These are phyloP conservation scores for Kobus ellipsiprymnus DNA, from an alignment of 2,113 vertebrate genomes.

Conservation along the genomic window DNA sequence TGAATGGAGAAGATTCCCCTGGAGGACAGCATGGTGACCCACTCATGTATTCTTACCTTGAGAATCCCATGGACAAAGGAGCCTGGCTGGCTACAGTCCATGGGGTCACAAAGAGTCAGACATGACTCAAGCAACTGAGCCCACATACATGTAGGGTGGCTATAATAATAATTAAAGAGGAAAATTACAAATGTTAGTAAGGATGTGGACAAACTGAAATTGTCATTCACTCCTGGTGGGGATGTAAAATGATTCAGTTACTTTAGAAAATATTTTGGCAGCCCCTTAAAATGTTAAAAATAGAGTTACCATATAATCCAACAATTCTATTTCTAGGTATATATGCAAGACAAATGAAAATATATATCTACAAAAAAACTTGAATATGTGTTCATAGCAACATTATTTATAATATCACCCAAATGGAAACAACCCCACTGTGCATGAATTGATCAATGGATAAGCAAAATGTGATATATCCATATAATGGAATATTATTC, in stretches of 20 bases:
- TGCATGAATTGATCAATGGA: background rate
- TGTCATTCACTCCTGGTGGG: background rate
- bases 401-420: background rate
- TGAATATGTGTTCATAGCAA: background rate
- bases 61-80: background rate
- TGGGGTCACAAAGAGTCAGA: background rate
- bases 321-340: background rate
- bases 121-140: background rate
- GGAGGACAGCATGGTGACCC: background rate
- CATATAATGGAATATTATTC: background rate
- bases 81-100: background rate
- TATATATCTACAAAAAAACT: background rate
- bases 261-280: slow-evolving; percentile 9
- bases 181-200: background rate
- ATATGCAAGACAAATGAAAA: background rate
- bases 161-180: background rate
- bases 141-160: background rate
- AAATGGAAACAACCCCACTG: background rate
- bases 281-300: slow-evolving; percentile 8
- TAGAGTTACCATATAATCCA: background rate
- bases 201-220: background rate
- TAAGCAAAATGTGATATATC: background rate
- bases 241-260: background rate
- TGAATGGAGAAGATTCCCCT: background rate
- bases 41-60: background rate